These are phyloP conservation scores for Guaruba guarouba DNA, from an alignment of 2,113 vertebrate species.

Conservation along the genomic window DNA sequence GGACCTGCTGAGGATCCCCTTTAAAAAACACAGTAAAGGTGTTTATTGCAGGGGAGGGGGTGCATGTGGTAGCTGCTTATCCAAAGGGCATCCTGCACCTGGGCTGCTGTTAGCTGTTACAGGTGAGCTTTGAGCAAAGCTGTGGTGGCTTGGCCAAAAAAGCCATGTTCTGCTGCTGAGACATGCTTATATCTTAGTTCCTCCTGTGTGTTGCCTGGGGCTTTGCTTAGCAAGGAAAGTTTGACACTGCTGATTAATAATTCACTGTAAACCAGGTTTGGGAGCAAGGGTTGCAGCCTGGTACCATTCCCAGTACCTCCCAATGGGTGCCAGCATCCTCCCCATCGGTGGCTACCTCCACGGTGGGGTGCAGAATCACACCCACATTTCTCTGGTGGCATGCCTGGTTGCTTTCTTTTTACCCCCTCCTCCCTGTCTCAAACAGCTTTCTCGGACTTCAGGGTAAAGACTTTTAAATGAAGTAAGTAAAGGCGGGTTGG, in stretches of 20 bases:
- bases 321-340: rapidly evolving
- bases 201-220: rapidly evolving
- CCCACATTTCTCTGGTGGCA: neutral
- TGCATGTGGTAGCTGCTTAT: neutral
- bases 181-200: rapidly evolving
- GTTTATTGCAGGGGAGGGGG: neutral
- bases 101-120: neutral
- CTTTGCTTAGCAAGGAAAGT: neutral
- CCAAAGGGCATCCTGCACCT: neutral
- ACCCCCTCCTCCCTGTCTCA: no score
- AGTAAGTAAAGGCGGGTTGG: neutral
- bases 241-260: neutral
- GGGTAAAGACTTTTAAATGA: neutral
- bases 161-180: neutral
- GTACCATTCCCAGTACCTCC: neutral
- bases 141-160: neutral
- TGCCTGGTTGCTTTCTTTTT: neutral
- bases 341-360: rapidly evolving
- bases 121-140: neutral
- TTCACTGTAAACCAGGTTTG: neutral
- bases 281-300: neutral
- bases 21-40: neutral
- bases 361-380: neutral
- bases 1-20: neutral
- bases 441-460: neutral